Evolutionary conservation across 1,140 invertebrate genomes (phyloP), one percentile per base, ranked within the genome.

Genomic region (Platyura marginata): DNA sequence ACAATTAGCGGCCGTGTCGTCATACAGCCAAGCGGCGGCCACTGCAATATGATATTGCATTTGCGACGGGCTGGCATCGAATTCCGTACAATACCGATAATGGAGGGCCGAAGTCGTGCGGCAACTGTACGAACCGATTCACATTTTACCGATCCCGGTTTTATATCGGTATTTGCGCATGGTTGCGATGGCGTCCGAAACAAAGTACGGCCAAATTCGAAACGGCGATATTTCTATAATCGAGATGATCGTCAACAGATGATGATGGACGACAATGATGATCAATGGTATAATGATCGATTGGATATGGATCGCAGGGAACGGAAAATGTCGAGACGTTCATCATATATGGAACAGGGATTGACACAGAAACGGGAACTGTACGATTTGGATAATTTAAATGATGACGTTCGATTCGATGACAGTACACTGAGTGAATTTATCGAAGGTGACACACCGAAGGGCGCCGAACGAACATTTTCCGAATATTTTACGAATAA

Each of bases 131-230:
- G 62, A 62, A 44, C 59, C 64, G 79, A 83, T 49, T 82, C 81
- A 0, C 81, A 81, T 49, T 85, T 85, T 47, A 67, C 83, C 1
- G 81, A 86, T 52, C 81, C 81, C 0, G 75, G 81, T 21, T 85
- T 84, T 46, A 78, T 83, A 18, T 83, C 79, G 11, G 79, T 86
- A 1, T 85, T 85, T 52, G 81, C 81, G 1, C 84, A 85, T 40
- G 81, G 79, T 2, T 87, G 82, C 52, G 70, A 77, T 51, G 69
- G 15, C 38, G 54, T 57, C 3, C 56, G 39, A 35, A 55, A 54
- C 6, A 48, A 53, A 15, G 33, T 55, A 6, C 49, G 57, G 0
- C 57, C 56, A 45, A 60, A 58, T 20, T 60, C 54, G 5, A 60
- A 60, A 33, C 53, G 57, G 53, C n/a, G n/a, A n/a, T n/a, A n/a